Evolutionary conservation across 2,797 vertebrate species (phyloP).

Genomic region (Propithecus perrieri): DNA sequence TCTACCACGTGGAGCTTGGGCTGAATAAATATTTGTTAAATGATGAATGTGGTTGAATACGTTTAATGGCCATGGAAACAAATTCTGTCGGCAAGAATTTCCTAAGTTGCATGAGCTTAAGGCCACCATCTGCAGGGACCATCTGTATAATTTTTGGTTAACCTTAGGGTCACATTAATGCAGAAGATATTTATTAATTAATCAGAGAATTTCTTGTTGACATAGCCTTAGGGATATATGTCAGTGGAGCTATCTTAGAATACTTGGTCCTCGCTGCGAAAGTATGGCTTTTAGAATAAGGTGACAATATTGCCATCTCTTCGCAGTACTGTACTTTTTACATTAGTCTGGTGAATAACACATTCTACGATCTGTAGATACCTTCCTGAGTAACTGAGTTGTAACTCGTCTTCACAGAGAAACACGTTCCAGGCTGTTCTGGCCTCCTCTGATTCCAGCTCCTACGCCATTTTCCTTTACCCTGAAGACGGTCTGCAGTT

Average conservation of each 20-base stretch:
- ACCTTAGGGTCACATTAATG: not conserved
- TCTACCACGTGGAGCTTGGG: not conserved
- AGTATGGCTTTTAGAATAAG: not conserved
- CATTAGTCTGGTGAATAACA: no score
- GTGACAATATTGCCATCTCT: not conserved
- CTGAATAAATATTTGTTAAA: not conserved
- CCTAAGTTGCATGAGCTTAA: not conserved
- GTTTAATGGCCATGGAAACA: not conserved
- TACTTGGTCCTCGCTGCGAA: not conserved
- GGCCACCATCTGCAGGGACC: not conserved
- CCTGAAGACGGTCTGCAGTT: constrained; percentile 91
- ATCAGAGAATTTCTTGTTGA: not conserved
- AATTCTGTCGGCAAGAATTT: not conserved
- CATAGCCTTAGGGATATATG: not conserved
- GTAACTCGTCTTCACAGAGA: constrained; percentile 86
- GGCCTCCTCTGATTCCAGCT: constrained; percentile 88
- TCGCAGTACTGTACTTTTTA: not conserved
- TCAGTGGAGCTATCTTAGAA: not conserved
- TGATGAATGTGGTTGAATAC: not conserved
- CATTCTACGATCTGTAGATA: not conserved
- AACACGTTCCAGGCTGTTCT: constrained; percentile 96
- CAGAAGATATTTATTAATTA: not conserved
- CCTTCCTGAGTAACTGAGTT: constrained; percentile 57
- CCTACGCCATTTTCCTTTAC: constrained; percentile 95
- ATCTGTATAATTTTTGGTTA: not conserved